These are phyloP conservation scores for Reinhardtius hippoglossoides DNA, from an alignment of 2,113 vertebrate genomes.

Conservation along the genomic window DNA sequence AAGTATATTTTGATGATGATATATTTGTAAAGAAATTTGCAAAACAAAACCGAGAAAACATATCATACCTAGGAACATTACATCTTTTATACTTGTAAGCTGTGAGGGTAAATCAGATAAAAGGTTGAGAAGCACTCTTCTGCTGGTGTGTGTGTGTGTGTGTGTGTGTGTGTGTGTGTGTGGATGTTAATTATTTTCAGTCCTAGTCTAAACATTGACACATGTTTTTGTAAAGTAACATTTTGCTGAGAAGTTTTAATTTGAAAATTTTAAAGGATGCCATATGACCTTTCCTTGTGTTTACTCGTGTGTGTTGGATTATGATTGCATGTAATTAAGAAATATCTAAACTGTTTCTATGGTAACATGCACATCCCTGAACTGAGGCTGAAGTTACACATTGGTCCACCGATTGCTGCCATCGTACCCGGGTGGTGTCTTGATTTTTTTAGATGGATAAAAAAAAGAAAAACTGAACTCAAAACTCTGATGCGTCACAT, in stretches of 20 bases:
- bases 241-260: constrained; percentile 8
- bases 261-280: constrained; percentile 9
- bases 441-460: constrained; percentile 52
- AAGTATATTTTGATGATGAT: no score
- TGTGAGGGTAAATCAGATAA: background rate
- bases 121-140: background rate
- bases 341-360: constrained; percentile 66
- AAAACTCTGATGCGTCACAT: constrained; percentile 7
- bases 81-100: no score
- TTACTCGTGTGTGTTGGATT: constrained; percentile 4
- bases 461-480: background rate
- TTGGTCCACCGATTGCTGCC: constrained; percentile 12
- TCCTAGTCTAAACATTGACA: background rate
- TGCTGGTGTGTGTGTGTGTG: background rate
- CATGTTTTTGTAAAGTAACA: background rate
- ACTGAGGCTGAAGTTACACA: constrained; percentile 39
- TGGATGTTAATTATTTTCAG: background rate
- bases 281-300: constrained; percentile 5
- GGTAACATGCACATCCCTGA: constrained; percentile 48
- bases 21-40: no score
- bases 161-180: background rate
- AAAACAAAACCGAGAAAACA: no score
- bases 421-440: constrained; percentile 13
- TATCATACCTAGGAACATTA: no score
- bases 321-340: constrained; percentile 55